Evolutionary conservation across 2,113 vertebrate genomes (phyloP).

Genomic region (Sigmodon hispidus): DNA sequence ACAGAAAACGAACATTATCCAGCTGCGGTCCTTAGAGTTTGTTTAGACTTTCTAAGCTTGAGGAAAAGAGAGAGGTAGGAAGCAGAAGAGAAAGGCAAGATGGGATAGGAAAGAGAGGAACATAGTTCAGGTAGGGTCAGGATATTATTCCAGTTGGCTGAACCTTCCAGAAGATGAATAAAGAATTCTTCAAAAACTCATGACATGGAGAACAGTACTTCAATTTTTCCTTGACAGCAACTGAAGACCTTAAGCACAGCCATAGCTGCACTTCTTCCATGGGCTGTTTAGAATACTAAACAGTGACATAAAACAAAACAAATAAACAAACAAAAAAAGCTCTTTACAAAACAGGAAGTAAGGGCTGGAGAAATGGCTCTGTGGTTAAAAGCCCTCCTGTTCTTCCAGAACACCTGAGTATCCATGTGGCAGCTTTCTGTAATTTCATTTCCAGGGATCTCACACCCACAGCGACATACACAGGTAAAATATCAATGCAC

Average conservation of each 20-base stretch:
- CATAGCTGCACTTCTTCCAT: rapidly evolving
- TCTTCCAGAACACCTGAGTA: background rate
- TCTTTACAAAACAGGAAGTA: background rate
- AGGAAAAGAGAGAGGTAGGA: background rate
- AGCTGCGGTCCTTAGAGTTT: background rate
- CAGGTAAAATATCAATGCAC: background rate
- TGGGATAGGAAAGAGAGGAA: too few relatives aligned
- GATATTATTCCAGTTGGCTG: background rate
- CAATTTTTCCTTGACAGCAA: background rate
- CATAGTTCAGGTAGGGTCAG: rapidly evolving
- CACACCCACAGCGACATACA: background rate
- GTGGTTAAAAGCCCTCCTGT: too few relatives aligned
- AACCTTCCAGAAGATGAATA: too few relatives aligned
- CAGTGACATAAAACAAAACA: background rate
- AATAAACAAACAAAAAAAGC: background rate
- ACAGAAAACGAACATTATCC: background rate
- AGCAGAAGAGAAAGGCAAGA: background rate
- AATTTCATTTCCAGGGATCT: background rate
- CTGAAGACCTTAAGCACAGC: background rate
- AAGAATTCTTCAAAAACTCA: background rate
- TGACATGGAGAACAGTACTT: background rate
- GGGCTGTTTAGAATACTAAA: background rate
- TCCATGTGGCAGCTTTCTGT: background rate
- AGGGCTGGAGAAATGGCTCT: background rate
- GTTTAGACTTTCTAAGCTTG: background rate